phyloP scores from a whole-genome alignment of 2,888 invertebrate genomes.

The Cenopis cana region DNA sequence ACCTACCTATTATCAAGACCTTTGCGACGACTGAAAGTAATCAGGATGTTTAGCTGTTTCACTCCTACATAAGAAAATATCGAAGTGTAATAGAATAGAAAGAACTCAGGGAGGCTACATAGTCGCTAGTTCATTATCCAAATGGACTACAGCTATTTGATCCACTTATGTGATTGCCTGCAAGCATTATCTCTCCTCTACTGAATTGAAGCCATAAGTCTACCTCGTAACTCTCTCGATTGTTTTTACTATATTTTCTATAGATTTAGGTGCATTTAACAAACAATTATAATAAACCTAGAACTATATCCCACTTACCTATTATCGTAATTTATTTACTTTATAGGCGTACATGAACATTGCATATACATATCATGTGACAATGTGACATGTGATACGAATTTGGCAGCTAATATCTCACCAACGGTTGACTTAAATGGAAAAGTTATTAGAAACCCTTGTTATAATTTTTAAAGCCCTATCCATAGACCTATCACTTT shows the following conservation, averaged over 20 bases:
- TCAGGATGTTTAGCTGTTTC: neutral
- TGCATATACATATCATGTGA: too few relatives aligned
- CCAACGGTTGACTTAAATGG: too few relatives aligned
- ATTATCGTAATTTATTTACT: too few relatives aligned
- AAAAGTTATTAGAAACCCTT: too few relatives aligned
- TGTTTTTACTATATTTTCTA: conserved; percentile 70
- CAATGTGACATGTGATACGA: too few relatives aligned
- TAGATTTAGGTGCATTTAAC: conserved; percentile 62
- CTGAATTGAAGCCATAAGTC: conserved; percentile 83
- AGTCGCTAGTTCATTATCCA: conserved; percentile 83
- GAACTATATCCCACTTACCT: too few relatives aligned
- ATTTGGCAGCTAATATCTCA: too few relatives aligned
- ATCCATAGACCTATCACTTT: too few relatives aligned
- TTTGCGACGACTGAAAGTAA: neutral
- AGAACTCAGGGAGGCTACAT: conserved; percentile 62
- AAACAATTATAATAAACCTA: conserved; percentile 59
- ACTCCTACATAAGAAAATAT: conserved; percentile 30
- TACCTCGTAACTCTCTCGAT: conserved; percentile 79
- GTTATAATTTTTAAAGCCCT: too few relatives aligned
- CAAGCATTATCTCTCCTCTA: conserved; percentile 82
- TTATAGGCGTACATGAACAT: too few relatives aligned
- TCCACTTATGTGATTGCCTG: conserved; percentile 85
- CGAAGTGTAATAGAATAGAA: conserved; percentile 44
- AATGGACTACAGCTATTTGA: conserved; percentile 85
- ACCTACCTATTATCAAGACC: too few relatives aligned